Evolutionary conservation across 2,797 vertebrate genomes (phyloP).

Genomic region (Atherinosoma microstoma): DNA sequence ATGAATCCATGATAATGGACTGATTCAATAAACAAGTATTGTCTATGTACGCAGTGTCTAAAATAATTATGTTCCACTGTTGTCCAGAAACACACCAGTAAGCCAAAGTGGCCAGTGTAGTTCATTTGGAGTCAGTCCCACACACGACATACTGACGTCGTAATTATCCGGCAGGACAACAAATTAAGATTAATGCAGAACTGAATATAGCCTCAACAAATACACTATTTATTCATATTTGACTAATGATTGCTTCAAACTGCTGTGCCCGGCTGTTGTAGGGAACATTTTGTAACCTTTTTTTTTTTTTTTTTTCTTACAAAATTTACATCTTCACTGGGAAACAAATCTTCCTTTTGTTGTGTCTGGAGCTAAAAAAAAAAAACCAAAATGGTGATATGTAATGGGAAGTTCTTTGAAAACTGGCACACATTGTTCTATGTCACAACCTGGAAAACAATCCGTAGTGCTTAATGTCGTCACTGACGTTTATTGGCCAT

Average conservation of each 20-base stretch:
- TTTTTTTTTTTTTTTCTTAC: not conserved
- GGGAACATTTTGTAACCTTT: not conserved
- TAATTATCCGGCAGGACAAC: not conserved
- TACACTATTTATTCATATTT: not conserved
- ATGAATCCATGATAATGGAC: not conserved
- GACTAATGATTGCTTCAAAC: not conserved
- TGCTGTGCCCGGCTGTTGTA: not conserved
- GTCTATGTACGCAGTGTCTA: not conserved
- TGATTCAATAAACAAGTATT: not conserved
- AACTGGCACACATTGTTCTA: not conserved
- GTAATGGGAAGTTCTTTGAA: not conserved
- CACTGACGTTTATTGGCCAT: not conserved
- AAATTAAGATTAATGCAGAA: not conserved
- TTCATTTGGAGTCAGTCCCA: not conserved
- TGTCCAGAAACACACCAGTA: not conserved
- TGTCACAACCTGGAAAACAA: not conserved
- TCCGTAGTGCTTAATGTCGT: not conserved
- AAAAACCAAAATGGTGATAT: not conserved
- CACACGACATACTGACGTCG: not conserved
- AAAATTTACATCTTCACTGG: not conserved
- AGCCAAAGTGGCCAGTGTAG: not conserved
- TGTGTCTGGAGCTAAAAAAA: not conserved
- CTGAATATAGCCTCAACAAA: slow-evolving; percentile 4
- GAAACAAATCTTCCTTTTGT: not conserved
- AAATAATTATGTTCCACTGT: not conserved